Conservation (phyloP, 2,888 invertebrate species). For the Cephalotes varians region DNA sequence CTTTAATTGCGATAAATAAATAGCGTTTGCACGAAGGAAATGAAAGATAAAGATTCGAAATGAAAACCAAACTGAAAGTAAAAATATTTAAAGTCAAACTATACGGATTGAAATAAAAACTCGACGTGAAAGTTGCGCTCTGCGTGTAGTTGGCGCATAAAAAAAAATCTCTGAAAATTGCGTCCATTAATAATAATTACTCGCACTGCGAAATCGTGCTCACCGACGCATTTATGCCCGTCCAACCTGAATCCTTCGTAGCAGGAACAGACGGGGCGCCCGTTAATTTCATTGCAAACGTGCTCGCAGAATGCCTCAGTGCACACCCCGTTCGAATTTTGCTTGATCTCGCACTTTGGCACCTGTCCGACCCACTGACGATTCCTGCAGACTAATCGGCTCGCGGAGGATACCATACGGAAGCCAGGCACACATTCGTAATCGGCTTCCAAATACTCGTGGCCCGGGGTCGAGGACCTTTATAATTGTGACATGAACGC, state of each 20-base stretch:
- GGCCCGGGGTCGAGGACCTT: slow-evolving; percentile 83
- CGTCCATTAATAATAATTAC: neutral
- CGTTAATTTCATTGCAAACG: slow-evolving; percentile 81
- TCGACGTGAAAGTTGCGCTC: neutral
- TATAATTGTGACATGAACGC: slow-evolving; percentile 4
- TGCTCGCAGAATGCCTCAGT: slow-evolving; percentile 82
- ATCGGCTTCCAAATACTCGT: slow-evolving; percentile 84
- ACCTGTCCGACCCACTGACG: slow-evolving; percentile 82
- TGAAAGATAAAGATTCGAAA: neutral
- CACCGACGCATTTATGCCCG: slow-evolving; percentile 79
- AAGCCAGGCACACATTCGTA: slow-evolving; percentile 83
- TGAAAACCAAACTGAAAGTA: neutral
- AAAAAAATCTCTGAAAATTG: neutral
- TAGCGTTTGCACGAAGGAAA: neutral
- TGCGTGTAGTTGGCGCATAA: neutral
- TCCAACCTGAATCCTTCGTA: slow-evolving; percentile 81
- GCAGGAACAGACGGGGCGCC: slow-evolving; percentile 81
- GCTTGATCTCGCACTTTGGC: slow-evolving; percentile 80
- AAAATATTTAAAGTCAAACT: neutral
- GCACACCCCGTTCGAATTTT: slow-evolving; percentile 76
- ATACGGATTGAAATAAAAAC: neutral
- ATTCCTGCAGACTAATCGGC: slow-evolving; percentile 80
- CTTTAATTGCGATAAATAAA: neutral
- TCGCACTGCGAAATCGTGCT: slow-evolving; percentile 45
- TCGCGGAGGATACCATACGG: slow-evolving; percentile 75